Base-by-base conservation (phyloP, 2,113 vertebrate genomes). In the Halichoeres trimaculatus region DNA sequence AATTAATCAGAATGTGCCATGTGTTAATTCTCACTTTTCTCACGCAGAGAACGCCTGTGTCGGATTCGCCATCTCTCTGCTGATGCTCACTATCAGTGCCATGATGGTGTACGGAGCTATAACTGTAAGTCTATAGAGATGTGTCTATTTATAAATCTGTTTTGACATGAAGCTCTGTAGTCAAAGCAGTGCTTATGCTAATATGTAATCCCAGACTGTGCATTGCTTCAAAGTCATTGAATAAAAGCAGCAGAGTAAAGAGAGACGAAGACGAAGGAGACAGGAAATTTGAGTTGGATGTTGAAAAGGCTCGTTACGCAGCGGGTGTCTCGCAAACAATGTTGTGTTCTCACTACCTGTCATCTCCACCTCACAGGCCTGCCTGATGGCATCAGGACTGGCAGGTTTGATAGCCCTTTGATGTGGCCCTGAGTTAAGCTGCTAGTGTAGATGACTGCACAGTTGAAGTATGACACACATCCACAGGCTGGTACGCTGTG, bases 21-120 rank as follows among this genome's bases (percentile, higher is more conserved):
- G 6, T 30, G 0, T 16, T 23, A 7, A 30, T 30, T 22, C 1
- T 41, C 71, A 58, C 26, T 76, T 53, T 71, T 88, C 76, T 84
- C 70, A 48, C 53, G 75, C 90, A 99, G 98, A 98, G 93, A 98
- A 98, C 50, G 97, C 97, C 81, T 99, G 96, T 0, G 96, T 99
- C 82, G 95, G 97, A 50, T 98, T 99, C 85, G 96, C 97, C 63
- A 96, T 99, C 88, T 98, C 97, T 58, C 95, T 99, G 47, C 94
- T 99, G 85, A 98, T 99, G 96, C 97, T 99, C 92, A 97, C 97
- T 22, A 98, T 99, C 93, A 99, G 98, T 84, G 96, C 96, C 66
- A 98, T 99, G 97, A 96, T 99, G 96, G 97, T 99, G 22, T 99
- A 99, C 0, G 98, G 98, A 79, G 97, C 98, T 19, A 97, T 98